These are phyloP conservation scores for Solenopsis invicta DNA, from an alignment of 1,140 invertebrate species.

Conservation along the genomic window DNA sequence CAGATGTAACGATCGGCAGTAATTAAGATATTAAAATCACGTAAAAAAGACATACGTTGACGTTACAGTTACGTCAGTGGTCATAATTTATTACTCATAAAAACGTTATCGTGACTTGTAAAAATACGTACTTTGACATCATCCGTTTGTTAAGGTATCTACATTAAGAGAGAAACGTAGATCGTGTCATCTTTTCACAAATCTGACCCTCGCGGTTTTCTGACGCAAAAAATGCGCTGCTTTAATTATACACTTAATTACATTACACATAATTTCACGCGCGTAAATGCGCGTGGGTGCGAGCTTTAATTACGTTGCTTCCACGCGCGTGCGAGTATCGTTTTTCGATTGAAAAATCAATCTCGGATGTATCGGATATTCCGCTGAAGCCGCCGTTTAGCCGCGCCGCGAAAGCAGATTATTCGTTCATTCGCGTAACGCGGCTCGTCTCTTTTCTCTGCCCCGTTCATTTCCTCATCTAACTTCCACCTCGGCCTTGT, in stretches of 20 bases:
- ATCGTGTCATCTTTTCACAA: not conserved
- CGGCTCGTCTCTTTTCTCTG: slow-evolving; percentile 23
- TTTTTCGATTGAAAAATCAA: slow-evolving; percentile 43
- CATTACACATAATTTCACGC: not conserved
- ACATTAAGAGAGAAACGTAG: not conserved
- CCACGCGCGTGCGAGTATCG: slow-evolving; percentile 14
- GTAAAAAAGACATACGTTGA: no score
- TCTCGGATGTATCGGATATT: slow-evolving; percentile 11
- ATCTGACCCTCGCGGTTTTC: not conserved
- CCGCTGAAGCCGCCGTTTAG: not conserved
- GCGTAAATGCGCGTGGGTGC: not conserved
- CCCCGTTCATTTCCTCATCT: slow-evolving; percentile 23
- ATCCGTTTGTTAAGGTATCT: no score
- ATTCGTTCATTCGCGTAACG: slow-evolving; percentile 48
- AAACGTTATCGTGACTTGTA: no score
- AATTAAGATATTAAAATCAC: no score
- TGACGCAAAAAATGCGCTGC: not conserved
- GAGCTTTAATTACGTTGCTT: slow-evolving; percentile 4
- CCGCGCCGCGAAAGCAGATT: slow-evolving; percentile 3
- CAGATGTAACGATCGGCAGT: no score
- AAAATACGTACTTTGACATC: no score
- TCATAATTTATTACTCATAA: no score
- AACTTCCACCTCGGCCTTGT: slow-evolving; percentile 4
- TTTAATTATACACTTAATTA: not conserved
- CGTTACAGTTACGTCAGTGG: no score